These are phyloP conservation scores for Datnioides undecimradiatus DNA, from an alignment of 2,113 vertebrate genomes.

Conservation along the genomic window DNA sequence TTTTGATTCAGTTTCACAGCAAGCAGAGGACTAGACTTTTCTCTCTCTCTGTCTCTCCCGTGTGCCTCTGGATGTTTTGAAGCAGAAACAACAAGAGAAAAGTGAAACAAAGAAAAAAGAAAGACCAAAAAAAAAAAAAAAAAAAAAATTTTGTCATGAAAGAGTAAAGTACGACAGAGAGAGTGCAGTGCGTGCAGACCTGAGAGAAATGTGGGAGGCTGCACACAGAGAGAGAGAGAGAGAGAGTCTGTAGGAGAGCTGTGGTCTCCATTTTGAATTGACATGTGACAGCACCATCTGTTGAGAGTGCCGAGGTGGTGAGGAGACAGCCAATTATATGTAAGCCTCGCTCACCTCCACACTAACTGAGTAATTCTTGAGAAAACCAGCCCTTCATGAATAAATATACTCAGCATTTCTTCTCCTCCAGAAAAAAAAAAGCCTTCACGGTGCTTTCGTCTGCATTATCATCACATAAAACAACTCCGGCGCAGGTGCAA, in stretches of 20 bases:
- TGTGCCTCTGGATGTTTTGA: conserved; percentile 15
- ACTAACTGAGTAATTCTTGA: neutral
- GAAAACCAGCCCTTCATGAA: neutral
- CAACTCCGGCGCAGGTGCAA: neutral
- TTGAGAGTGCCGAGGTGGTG: conserved; percentile 46
- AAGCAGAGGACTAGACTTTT: conserved; percentile 9
- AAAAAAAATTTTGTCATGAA: no score
- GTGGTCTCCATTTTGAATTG: conserved; percentile 67
- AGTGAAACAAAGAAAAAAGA: conserved; percentile 9
- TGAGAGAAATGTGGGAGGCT: conserved; percentile 65
- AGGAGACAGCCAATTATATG: neutral
- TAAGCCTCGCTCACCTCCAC: conserved; percentile 51
- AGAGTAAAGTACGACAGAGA: conserved; percentile 18
- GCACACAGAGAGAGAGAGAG: conserved; percentile 18
- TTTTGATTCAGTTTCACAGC: conserved; percentile 62
- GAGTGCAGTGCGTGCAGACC: conserved; percentile 33
- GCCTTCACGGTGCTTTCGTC: no score
- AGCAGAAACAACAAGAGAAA: conserved; percentile 22
- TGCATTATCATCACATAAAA: no score
- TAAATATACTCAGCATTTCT: neutral
- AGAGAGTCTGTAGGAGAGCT: conserved; percentile 53
- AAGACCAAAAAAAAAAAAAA: neutral
- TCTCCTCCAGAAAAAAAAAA: no score
- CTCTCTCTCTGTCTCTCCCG: neutral
- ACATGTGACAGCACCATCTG: conserved; percentile 67